Evolutionary conservation across 2,888 invertebrate genomes (phyloP), one percentile per base, ranked within the genome.

Genomic region (Electrophaes corylata): DNA sequence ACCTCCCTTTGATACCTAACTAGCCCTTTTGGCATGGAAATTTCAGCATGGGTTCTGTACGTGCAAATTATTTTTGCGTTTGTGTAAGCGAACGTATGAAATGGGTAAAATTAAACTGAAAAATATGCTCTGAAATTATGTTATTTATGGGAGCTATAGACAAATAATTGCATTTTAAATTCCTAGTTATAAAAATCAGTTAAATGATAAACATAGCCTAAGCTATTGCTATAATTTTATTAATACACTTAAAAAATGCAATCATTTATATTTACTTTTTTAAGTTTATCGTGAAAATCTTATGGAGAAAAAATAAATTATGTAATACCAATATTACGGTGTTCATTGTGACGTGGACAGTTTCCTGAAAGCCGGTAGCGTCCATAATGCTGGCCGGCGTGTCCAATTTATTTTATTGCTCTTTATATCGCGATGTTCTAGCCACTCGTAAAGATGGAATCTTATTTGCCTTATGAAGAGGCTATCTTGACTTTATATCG

Each of bases 341-440:
- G 26, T 4, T 16, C 37, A 2, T 6, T 40, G 10, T 29, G 26
- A 18, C 49, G 19, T 31, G 10, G 19, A 2, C 19, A 29, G 40
- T 12, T 31, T 26, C 10, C 18, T 5, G 10, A 4, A n/a, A 12
- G 4, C 5, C 37, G 1, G 37, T 37, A 44, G 18, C 18, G 33
- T 43, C 29, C 29, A 55, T 43, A 43, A 23, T 53, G 53, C 65
- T 65, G 62, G 50, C 63, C 53, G 62, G 71, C 71, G 70, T 56
- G 78, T 77, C 78, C 83, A 83, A 83, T 83, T 83, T 83, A 81
- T 81, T 83, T 83, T 83, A 83, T 83, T 79, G 76, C 63, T 64
- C 66, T 31, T 78, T 81, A 81, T 80, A 79, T 81, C 72, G 75
- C 71, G 68, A 63, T 71, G 70, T 71, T 48, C 51, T 33, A 29